Percentiles rank a stretch among this genome's conserved stretches.
phyloP scores from a whole-genome alignment of 2,113 vertebrate genomes.

The Thermophis baileyi region DNA sequence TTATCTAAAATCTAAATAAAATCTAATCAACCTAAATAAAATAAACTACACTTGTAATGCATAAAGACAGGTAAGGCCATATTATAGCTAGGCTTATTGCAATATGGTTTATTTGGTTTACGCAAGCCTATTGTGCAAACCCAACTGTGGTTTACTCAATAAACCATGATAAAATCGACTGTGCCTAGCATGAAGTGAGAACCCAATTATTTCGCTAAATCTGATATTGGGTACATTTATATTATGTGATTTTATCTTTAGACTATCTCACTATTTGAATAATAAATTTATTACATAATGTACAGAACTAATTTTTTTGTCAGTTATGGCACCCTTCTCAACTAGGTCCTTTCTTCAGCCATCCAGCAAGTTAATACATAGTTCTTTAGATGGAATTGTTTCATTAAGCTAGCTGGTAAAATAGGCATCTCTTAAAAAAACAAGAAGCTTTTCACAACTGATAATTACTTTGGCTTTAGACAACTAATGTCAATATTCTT shows the following conservation, averaged over 20 bases:
- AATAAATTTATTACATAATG: neutral
- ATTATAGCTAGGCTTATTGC: neutral
- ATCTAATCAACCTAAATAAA: neutral
- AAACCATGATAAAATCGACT: neutral
- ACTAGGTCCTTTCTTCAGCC: neutral
- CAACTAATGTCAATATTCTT: neutral
- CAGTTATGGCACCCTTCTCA: neutral
- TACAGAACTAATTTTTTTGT: neutral
- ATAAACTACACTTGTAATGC: neutral
- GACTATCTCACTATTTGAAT: neutral
- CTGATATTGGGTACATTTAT: neutral
- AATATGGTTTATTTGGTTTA: neutral
- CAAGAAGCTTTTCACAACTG: neutral
- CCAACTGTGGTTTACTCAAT: neutral
- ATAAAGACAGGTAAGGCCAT: neutral
- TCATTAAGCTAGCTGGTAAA: neutral
- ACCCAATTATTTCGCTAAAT: neutral
- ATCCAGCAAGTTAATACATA: neutral
- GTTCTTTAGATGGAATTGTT: neutral
- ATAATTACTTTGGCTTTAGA: neutral
- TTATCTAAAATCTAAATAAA: neutral
- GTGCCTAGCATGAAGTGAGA: neutral
- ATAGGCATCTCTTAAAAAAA: neutral
- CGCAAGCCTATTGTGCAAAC: neutral
- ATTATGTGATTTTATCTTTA: neutral